Conservation (phyloP, 2,888 invertebrate species). For the Macrophya annulata region DNA sequence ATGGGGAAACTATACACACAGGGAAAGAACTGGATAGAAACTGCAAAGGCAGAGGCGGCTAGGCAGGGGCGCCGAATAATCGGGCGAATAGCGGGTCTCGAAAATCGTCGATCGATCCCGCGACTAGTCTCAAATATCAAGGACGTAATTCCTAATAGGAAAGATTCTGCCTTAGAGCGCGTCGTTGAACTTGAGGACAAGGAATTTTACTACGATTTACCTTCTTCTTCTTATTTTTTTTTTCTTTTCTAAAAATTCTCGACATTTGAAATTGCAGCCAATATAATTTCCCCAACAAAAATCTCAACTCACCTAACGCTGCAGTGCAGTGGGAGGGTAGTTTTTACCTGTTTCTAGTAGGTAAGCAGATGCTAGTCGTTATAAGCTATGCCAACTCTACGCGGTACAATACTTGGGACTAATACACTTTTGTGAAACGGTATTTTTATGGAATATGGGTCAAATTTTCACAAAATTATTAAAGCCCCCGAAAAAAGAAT, state of each 20-base stretch:
- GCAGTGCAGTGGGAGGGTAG: conserved; percentile 15
- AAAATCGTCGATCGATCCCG: conserved; percentile 46
- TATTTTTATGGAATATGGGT: conserved; percentile 7
- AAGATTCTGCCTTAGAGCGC: background rate
- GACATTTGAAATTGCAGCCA: conserved; percentile 10
- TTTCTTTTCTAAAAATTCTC: background rate
- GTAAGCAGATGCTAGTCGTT: conserved; percentile 34
- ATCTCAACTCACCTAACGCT: background rate
- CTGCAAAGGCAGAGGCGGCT: conserved; percentile 18
- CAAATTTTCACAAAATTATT: background rate
- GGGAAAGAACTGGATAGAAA: conserved; percentile 24
- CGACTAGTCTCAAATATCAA: conserved; percentile 45
- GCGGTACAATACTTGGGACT: too few species aligned
- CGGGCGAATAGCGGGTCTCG: conserved; percentile 17
- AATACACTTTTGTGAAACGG: background rate
- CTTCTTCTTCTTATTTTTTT: background rate
- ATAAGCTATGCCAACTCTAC: background rate
- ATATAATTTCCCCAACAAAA: background rate
- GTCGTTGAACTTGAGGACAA: conserved; percentile 36
- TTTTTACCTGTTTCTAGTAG: conserved; percentile 20
- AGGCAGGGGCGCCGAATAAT: conserved; percentile 50
- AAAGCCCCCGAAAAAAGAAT: background rate
- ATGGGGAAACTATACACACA: conserved; percentile 38
- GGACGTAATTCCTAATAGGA: conserved; percentile 24
- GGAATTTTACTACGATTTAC: background rate